These are phyloP conservation scores for Musca domestica DNA, from an alignment of 1,140 invertebrate genomes.

Conservation along the genomic window DNA sequence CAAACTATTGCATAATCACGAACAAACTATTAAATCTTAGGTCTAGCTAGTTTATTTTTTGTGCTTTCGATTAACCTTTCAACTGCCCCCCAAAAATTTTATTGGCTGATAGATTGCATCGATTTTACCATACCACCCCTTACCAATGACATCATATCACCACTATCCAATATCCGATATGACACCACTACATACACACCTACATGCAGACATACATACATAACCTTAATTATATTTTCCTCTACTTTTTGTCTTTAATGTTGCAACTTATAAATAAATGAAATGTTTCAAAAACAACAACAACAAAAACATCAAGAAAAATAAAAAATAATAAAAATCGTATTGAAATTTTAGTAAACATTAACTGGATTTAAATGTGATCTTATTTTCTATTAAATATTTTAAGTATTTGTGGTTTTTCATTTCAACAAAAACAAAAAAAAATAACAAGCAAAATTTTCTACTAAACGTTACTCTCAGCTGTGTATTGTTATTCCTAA, in stretches of 20 bases:
- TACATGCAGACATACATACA: no score
- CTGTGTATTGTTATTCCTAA: background rate
- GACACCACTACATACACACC: no score
- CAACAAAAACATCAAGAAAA: slow-evolving; percentile 2
- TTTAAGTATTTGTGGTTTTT: slow-evolving; percentile 21
- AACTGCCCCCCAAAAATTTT: no score
- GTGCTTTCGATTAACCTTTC: no score
- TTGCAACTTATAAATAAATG: slow-evolving; percentile 42
- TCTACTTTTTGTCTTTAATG: slow-evolving; percentile 51
- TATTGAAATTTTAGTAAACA: slow-evolving; percentile 8
- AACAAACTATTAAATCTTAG: no score
- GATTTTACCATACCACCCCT: no score
- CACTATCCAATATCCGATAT: no score
- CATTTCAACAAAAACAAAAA: no score
- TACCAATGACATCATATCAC: no score
- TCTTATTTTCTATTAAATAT: slow-evolving; percentile 11
- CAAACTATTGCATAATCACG: no score
- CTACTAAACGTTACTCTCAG: slow-evolving; percentile 12
- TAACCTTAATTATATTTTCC: slow-evolving; percentile 20
- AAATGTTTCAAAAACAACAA: slow-evolving; percentile 9
- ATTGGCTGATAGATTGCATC: no score
- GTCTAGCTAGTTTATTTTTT: no score
- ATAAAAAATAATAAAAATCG: background rate
- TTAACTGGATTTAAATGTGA: slow-evolving; percentile 14
- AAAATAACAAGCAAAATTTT: background rate